Conservation (phyloP, 1,140 invertebrate species). For the Arctopsyche grandis region DNA sequence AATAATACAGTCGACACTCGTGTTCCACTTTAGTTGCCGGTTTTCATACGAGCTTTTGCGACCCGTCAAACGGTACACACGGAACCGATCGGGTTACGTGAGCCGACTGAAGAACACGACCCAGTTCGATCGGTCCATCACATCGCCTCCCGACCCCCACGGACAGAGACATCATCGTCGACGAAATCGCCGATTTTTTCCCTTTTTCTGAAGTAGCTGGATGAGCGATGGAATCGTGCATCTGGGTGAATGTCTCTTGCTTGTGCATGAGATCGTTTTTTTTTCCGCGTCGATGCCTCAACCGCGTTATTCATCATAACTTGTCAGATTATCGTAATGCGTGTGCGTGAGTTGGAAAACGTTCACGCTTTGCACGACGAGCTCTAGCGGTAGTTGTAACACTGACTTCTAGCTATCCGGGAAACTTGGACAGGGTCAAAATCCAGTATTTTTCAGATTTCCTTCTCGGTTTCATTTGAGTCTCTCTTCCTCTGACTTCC, state of each 20-base stretch:
- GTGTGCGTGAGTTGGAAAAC: not conserved
- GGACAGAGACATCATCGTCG: no score
- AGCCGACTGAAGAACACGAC: constrained; percentile 19
- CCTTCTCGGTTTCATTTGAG: no score
- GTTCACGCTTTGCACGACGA: not conserved
- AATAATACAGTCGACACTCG: constrained; percentile 4
- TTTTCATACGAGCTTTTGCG: constrained; percentile 33
- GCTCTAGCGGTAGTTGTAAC: not conserved
- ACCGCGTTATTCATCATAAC: not conserved
- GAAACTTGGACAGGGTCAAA: not conserved
- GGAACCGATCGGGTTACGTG: constrained; percentile 28
- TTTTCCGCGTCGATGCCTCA: not conserved
- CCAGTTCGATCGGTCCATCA: not conserved
- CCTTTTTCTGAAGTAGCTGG: no score
- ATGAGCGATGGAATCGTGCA: no score
- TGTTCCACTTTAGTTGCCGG: constrained; percentile 36
- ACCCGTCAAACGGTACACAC: constrained; percentile 26
- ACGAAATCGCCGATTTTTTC: no score
- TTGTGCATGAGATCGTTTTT: no score
- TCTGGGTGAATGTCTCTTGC: no score
- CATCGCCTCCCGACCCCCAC: not conserved
- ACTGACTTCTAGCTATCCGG: not conserved
- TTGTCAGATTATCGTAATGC: constrained; percentile 1
- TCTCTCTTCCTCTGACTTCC: no score
- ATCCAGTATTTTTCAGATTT: not conserved